phyloP scores from a whole-genome alignment of 2,888 invertebrate genomes.

The Drosophila eohydei region DNA sequence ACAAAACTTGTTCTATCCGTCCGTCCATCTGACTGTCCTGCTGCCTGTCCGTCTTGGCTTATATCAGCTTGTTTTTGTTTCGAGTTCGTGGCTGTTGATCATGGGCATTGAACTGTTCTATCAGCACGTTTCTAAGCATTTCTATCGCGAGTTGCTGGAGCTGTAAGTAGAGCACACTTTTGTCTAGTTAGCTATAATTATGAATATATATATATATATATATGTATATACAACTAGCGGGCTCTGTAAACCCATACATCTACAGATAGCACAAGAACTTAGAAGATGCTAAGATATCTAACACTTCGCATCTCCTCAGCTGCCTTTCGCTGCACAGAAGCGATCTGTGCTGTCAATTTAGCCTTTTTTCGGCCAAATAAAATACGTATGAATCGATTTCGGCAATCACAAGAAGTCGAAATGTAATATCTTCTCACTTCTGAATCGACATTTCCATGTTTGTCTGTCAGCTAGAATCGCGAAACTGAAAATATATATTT shows the following conservation, averaged over 20 bases:
- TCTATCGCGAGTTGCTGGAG: neutral
- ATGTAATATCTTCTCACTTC: too few species aligned
- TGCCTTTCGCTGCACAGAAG: neutral
- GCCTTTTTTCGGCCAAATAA: neutral
- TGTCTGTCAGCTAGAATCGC: too few species aligned
- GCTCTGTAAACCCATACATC: too few species aligned
- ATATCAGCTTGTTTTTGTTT: neutral
- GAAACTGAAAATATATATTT: too few species aligned
- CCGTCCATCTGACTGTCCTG: neutral
- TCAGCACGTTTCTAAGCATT: conserved; percentile 19
- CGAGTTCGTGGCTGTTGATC: neutral
- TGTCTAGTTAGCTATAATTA: conserved; percentile 53
- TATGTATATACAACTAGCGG: neutral
- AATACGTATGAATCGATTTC: neutral
- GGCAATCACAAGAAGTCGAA: too few species aligned
- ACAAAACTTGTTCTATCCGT: conserved; percentile 23
- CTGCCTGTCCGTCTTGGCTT: neutral
- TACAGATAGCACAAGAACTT: neutral
- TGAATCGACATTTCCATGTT: too few species aligned
- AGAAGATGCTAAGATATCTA: conserved; percentile 14
- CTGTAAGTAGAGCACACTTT: conserved; percentile 22
- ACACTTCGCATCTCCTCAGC: neutral
- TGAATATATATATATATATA: conserved; percentile 8
- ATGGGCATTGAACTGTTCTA: conserved; percentile 6
- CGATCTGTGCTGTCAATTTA: neutral